Conservation (phyloP, 2,113 vertebrate species). For the Oreamnos americanus region DNA sequence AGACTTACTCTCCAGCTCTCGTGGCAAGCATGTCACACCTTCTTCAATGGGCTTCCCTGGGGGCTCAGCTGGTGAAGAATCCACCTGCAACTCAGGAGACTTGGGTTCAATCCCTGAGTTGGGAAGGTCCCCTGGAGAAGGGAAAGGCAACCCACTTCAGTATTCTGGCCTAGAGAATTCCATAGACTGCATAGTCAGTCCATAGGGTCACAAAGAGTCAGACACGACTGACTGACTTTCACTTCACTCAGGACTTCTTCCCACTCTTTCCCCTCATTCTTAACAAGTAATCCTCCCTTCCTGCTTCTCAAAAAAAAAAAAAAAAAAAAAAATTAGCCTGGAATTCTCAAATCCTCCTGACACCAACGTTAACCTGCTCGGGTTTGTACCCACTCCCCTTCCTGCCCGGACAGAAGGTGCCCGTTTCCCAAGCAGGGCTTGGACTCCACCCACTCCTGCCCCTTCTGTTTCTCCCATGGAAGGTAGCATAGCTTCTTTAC, state of each 20-base stretch:
- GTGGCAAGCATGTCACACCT: background rate
- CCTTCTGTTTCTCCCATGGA: background rate
- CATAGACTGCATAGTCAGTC: background rate
- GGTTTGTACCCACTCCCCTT: background rate
- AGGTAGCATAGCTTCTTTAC: background rate
- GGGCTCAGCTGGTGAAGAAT: background rate
- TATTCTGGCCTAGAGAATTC: background rate
- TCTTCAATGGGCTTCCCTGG: background rate
- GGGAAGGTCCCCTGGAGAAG: background rate
- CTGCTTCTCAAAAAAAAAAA: background rate
- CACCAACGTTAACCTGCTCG: background rate
- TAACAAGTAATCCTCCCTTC: background rate
- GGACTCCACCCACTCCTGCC: background rate
- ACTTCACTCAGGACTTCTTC: background rate
- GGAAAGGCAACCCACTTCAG: background rate
- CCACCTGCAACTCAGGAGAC: background rate
- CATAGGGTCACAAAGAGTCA: background rate
- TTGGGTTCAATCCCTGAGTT: background rate
- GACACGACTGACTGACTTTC: background rate
- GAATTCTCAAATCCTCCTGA: background rate
- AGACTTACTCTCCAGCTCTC: background rate
- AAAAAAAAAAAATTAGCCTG: background rate
- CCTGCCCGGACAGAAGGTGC: accelerated
- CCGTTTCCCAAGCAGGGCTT: accelerated
- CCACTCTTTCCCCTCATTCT: background rate